Evolutionary conservation across 2,888 invertebrate species (phyloP), one percentile per base, ranked within the genome.

Genomic region (Tetanocera ferruginea): DNA sequence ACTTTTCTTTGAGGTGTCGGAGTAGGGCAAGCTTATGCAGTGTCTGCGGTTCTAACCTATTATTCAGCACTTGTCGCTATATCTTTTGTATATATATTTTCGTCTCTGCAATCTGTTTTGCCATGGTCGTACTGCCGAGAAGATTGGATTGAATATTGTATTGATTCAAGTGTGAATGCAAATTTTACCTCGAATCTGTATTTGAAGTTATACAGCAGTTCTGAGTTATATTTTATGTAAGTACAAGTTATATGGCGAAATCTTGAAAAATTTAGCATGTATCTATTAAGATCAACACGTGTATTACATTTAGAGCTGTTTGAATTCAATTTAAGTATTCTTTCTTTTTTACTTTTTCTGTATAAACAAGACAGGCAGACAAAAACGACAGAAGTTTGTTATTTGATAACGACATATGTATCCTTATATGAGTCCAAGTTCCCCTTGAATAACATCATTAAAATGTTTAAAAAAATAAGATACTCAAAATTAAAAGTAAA

Each of bases 41-140:
- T 92, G n/a, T 89, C 91, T n/a, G 93, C 92, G 82, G 93, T 95
- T 9, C 91, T 94, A 1, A 93, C 94, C 0, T 96, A 95, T 88
- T 96, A 96, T 87, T 94, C 94, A 76, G 93, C 94, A 0, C 90
- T 95, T 74, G 93, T 95, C 91, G 94, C 94, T 0, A 87, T 95
- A 60, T 94, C 94, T n/a, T 83, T 95, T 14, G 94, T 92, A 88
- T 96, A 95, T 88, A 89, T 96, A 81, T 87, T 92, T 11, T 92
- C 93, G 85, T 95, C 95, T 76, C 95, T 95, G 87, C 92, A 92
- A 78, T 83, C 92, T 0, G 91, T 92, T 0, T 88, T 96, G 62
- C 96, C 96, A 0, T 96, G 95, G 96, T 90, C 94, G 0, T 85
- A 91, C n/a, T 95, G 95, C 83, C 87, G 91, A 5, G 83, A 84